Conservation (phyloP, 2,113 vertebrate species). For the Rafetus swinhoei region DNA sequence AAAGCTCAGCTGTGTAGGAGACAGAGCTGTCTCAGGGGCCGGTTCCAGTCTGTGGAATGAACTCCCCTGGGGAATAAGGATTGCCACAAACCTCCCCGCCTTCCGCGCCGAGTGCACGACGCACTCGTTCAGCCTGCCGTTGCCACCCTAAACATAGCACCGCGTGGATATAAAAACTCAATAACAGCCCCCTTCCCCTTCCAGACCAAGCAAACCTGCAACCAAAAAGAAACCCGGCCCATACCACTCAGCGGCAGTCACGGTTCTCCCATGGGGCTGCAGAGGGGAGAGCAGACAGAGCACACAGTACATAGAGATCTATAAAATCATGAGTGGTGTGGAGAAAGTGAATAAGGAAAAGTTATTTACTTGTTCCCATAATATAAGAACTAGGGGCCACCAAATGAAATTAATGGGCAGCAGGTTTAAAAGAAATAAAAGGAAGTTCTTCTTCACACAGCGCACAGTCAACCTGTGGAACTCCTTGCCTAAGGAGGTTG, state of each 20-base stretch:
- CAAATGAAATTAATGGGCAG: too few relatives aligned
- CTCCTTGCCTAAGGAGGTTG: too few relatives aligned
- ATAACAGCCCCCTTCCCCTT: neutral
- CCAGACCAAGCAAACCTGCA: neutral
- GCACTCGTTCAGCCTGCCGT: neutral
- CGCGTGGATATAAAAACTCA: neutral
- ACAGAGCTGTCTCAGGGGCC: neutral
- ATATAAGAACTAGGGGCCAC: too few relatives aligned
- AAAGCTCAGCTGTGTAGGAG: neutral
- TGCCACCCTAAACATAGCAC: neutral
- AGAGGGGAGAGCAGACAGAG: neutral
- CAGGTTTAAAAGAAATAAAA: too few relatives aligned
- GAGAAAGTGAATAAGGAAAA: too few relatives aligned
- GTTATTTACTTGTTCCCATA: too few relatives aligned
- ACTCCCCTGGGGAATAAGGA: neutral
- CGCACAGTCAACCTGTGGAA: too few relatives aligned
- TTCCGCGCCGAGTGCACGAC: neutral
- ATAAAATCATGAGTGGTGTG: too few relatives aligned
- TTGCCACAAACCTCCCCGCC: neutral
- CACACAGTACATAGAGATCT: too few relatives aligned
- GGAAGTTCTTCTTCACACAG: too few relatives aligned
- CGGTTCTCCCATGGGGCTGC: neutral
- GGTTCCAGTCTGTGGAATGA: neutral
- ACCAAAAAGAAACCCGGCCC: neutral
- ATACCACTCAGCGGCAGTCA: neutral